A percentile compares a stretch with the other conserved stretches of the same genome.
Conservation (phyloP, 2,888 invertebrate genomes). For the Drosophila affinis region DNA sequence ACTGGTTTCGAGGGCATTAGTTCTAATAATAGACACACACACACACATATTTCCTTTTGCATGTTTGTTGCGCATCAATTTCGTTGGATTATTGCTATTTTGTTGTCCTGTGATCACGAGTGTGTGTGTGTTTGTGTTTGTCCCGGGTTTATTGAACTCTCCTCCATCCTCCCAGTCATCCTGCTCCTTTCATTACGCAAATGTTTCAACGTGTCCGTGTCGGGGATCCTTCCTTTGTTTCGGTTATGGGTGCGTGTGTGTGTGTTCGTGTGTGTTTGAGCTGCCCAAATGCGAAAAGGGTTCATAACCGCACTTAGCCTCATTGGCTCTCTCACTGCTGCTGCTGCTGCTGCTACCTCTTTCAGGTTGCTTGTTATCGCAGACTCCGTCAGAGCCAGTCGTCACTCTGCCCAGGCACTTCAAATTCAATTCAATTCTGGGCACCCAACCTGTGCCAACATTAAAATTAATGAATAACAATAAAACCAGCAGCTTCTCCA, state of each 20-base stretch:
- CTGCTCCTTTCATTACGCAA: constrained; percentile 47
- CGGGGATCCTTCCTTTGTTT: constrained; percentile 60
- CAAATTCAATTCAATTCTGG: constrained; percentile 73
- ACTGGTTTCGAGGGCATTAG: constrained; percentile 48
- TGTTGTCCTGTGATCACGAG: constrained; percentile 24
- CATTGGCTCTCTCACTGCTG: constrained; percentile 58
- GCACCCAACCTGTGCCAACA: constrained; percentile 67
- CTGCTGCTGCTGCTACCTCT: constrained; percentile 15
- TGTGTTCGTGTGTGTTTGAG: neutral
- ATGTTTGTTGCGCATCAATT: constrained; percentile 67
- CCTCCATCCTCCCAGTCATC: neutral
- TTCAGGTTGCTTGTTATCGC: constrained; percentile 56
- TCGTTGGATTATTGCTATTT: constrained; percentile 24
- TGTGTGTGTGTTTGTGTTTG: neutral
- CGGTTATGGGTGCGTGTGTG: neutral
- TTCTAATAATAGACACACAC: constrained; percentile 60
- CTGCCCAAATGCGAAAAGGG: constrained; percentile 72
- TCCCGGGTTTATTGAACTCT: constrained; percentile 64
- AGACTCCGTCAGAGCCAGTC: no score
- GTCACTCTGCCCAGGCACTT: constrained; percentile 46
- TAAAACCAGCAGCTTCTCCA: constrained; percentile 60
- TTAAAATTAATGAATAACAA: constrained; percentile 83
- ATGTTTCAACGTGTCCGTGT: constrained; percentile 13
- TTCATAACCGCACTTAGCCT: constrained; percentile 78
- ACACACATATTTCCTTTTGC: constrained; percentile 50